A percentile compares a stretch with the other conserved stretches of the same genome.
phyloP scores from a whole-genome alignment of 2,113 vertebrate species.

The Meleagris gallopavo region DNA sequence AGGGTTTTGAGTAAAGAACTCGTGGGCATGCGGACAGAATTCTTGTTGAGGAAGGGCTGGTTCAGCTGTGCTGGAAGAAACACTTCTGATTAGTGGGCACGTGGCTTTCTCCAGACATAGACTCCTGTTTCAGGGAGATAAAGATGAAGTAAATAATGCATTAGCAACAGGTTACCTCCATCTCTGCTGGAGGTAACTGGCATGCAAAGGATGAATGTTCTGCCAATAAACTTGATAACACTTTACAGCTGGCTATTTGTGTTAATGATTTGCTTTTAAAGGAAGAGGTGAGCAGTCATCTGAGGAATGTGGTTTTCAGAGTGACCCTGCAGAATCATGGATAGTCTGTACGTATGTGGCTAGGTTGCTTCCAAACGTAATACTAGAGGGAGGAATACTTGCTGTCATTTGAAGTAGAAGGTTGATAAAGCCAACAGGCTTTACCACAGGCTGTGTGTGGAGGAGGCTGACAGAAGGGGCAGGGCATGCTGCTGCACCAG shows the following conservation, averaged over 20 bases:
- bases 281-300: background rate
- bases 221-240: conserved; percentile 4
- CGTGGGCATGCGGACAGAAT: background rate
- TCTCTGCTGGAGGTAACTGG: conserved; percentile 35
- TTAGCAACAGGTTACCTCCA: conserved; percentile 55
- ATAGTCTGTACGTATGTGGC: background rate
- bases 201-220: background rate
- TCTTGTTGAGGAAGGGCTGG: background rate
- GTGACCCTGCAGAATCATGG: background rate
- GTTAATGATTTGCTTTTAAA: conserved; percentile 14
- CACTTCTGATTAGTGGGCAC: conserved; percentile 28
- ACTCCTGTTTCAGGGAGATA: conserved; percentile 53
- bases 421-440: background rate
- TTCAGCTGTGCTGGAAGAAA: conserved; percentile 15
- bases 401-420: background rate
- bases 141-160: conserved; percentile 34
- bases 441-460: background rate
- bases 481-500: background rate
- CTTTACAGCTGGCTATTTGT: conserved; percentile 34
- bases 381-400: background rate
- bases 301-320: conserved; percentile 30
- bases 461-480: background rate
- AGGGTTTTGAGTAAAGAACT: background rate
- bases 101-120: conserved; percentile 32
- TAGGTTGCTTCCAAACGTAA: background rate